Percentiles rank a stretch among this genome's conserved stretches.
Conservation (phyloP, 1,140 invertebrate genomes). For the Penaeus japonicus region DNA sequence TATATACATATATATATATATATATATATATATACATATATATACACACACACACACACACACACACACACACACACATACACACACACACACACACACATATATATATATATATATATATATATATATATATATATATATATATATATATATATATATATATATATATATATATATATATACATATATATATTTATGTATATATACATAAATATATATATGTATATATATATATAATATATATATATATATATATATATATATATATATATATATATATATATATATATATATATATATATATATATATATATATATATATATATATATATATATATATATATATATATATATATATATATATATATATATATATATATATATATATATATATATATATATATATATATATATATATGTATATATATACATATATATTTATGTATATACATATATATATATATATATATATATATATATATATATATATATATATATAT, state of each 20-base stretch:
- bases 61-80: background rate
- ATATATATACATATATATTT: no score
- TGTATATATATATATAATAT: background rate
- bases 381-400: no score
- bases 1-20: background rate
- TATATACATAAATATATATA: background rate
- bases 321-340: background rate
- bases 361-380: no score
- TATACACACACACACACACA: background rate
- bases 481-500: background rate
- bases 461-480: no score
- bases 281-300: conserved; percentile 1
- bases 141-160: conserved; percentile 7
- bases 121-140: no score
- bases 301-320: conserved; percentile 9
- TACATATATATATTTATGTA: background rate
- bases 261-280: background rate
- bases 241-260: background rate
- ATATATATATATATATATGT: no score
- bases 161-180: conserved; percentile 9
- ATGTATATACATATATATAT: no score
- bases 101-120: background rate
- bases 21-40: background rate
- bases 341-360: no score
- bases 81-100: background rate